Conservation (phyloP, 1,140 invertebrate species). For the Harlomillsia oculata region DNA sequence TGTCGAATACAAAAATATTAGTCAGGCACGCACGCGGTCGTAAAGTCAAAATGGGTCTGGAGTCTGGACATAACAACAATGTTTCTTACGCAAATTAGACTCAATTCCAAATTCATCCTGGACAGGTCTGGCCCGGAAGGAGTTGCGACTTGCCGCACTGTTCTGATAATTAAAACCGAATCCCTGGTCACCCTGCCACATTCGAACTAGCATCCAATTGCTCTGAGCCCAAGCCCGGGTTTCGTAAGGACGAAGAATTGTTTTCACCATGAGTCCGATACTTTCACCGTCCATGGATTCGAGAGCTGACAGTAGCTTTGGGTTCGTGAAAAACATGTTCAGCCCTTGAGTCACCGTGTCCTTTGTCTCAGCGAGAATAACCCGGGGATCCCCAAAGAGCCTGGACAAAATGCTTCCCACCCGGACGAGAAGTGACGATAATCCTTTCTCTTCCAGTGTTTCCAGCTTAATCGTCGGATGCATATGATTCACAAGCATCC, state of each 20-base stretch:
- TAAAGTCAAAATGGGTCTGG: neutral
- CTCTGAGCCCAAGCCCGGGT: slow-evolving; percentile 75
- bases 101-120: slow-evolving; percentile 35
- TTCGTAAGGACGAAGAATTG: slow-evolving; percentile 54
- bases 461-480: slow-evolving; percentile 50
- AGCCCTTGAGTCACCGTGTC: slow-evolving; percentile 65
- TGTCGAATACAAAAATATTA: slow-evolving; percentile 34
- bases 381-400: slow-evolving; percentile 61
- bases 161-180: slow-evolving; percentile 67
- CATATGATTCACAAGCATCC: slow-evolving; percentile 51
- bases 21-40: too few relatives aligned
- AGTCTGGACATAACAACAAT: too few relatives aligned
- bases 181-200: slow-evolving; percentile 75
- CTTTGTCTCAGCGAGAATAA: slow-evolving; percentile 63
- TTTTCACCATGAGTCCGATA: slow-evolving; percentile 37
- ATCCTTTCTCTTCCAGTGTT: too few relatives aligned
- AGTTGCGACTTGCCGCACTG: slow-evolving; percentile 40
- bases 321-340: slow-evolving; percentile 57
- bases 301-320: slow-evolving; percentile 50
- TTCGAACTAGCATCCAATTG: slow-evolving; percentile 71
- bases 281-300: slow-evolving; percentile 51
- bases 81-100: slow-evolving; percentile 25
- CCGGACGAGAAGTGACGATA: neutral
- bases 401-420: neutral
- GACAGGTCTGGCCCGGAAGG: slow-evolving; percentile 24